Percentiles rank a stretch among this genome's conserved stretches.
phyloP scores from a whole-genome alignment of 2,888 invertebrate genomes.

The Itoplectis maculator region DNA sequence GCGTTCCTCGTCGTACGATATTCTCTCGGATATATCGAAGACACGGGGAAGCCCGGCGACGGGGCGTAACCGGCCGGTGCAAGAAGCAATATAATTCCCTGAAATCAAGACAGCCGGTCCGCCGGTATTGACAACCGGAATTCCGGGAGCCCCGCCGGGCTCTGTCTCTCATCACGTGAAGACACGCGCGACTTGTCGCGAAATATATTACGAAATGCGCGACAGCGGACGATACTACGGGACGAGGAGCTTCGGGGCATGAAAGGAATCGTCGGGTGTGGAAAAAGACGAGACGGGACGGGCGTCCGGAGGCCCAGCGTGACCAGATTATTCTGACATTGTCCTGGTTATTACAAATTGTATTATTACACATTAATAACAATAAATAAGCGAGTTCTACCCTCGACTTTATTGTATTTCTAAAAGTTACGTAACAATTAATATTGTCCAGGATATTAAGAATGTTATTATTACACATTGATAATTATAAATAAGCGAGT shows the following conservation, averaged over 20 bases:
- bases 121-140: conserved; percentile 50
- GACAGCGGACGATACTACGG: conserved; percentile 34
- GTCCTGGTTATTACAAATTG: no score
- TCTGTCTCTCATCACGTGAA: conserved; percentile 21
- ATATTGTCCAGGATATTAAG: no score
- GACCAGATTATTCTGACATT: no score
- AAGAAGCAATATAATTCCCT: conserved; percentile 48
- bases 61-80: conserved; percentile 48
- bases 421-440: no score
- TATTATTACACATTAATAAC: no score
- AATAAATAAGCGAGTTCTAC: no score
- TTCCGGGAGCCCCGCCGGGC: conserved; percentile 26
- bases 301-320: conserved; percentile 2
- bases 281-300: neutral
- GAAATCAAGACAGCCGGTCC: conserved; percentile 45
- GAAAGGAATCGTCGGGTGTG: neutral
- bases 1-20: neutral
- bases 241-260: conserved; percentile 6
- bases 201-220: conserved; percentile 44
- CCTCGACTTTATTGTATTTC: no score
- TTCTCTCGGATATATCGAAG: conserved; percentile 26
- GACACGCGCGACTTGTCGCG: conserved; percentile 21
- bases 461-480: no score
- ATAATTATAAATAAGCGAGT: no score
- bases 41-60: conserved; percentile 1